Conservation (phyloP, 2,113 vertebrate species). For the Brienomyrus brachyistius region DNA sequence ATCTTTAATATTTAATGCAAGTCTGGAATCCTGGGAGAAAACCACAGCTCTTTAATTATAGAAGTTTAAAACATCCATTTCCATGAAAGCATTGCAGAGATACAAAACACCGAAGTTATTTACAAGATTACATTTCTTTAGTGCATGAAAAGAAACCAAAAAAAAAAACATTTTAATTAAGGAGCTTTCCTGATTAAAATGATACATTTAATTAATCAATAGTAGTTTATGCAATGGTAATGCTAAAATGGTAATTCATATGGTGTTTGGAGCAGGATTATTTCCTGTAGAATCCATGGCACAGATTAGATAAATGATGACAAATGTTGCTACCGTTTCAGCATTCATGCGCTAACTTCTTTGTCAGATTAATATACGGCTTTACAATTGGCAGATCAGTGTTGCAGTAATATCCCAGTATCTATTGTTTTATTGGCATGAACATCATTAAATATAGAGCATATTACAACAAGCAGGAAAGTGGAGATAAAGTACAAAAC, state of each 20-base stretch:
- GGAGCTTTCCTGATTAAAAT: constrained; percentile 3
- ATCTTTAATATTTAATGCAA: constrained; percentile 53
- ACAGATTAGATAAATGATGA: background rate
- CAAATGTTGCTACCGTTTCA: background rate
- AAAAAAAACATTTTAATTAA: background rate
- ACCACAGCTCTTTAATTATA: constrained; percentile 32
- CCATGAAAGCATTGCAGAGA: background rate
- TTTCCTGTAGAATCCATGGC: background rate
- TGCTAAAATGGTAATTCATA: background rate
- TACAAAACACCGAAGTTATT: constrained; percentile 10
- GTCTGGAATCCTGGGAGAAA: constrained; percentile 27
- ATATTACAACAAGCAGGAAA: background rate
- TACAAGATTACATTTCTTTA: constrained; percentile 14
- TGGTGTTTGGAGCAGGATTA: background rate
- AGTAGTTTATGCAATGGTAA: background rate
- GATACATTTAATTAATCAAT: background rate
- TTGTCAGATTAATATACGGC: background rate
- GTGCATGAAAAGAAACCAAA: background rate
- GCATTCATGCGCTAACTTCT: background rate
- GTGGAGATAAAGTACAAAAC: background rate
- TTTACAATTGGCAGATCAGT: background rate
- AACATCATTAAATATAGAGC: background rate
- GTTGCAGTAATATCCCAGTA: background rate
- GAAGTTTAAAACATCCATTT: constrained; percentile 26
- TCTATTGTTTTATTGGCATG: background rate